phyloP scores from a whole-genome alignment of 2,113 vertebrate genomes.

The Fukomys damarensis region DNA sequence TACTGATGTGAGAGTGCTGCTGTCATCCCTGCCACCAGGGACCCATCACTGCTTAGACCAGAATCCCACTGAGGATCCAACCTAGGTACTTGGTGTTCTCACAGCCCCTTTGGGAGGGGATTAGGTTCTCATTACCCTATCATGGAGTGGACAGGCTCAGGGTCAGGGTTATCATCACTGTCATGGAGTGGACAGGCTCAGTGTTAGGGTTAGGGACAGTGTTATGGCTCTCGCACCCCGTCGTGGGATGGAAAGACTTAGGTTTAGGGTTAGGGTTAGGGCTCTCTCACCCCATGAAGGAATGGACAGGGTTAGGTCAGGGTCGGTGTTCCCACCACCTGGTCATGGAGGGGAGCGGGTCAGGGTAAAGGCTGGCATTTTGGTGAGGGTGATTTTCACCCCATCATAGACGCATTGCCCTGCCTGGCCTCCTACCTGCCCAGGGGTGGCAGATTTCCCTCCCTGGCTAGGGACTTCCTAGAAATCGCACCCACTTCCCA shows the following conservation, averaged over 20 bases:
- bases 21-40: not conserved
- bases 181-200: not conserved
- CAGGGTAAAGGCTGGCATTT: no score
- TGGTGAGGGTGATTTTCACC: not conserved
- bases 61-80: fast-evolving
- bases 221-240: no score
- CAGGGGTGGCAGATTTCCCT: not conserved
- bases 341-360: no score
- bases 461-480: not conserved
- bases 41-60: no score
- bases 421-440: not conserved
- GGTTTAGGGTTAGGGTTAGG: no score
- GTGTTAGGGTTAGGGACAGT: not conserved
- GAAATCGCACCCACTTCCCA: not conserved
- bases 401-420: not conserved
- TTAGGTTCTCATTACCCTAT: not conserved
- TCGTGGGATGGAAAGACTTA: no score
- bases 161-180: not conserved
- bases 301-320: no score
- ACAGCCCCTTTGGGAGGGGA: not conserved
- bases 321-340: no score
- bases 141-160: not conserved
- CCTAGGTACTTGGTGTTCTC: fast-evolving
- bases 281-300: no score
- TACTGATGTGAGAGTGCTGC: fast-evolving